Conservation (phyloP, 1,140 invertebrate genomes). For the Diorhabda elongata region DNA sequence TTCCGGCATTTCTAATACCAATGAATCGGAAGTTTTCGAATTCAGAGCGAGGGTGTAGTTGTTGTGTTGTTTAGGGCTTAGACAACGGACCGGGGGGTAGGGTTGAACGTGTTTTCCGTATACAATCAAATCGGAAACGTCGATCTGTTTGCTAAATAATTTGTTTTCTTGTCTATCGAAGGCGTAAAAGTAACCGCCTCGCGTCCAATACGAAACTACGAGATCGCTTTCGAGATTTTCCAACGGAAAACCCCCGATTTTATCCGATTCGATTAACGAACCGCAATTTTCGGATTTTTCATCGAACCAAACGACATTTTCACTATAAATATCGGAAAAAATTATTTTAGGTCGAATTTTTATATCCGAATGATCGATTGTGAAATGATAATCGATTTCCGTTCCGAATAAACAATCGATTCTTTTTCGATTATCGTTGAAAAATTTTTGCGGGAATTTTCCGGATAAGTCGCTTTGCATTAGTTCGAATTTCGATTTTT, state of each 20-base stretch:
- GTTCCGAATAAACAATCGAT: slow-evolving; percentile 59
- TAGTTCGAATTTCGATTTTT: slow-evolving; percentile 53
- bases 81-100: slow-evolving; percentile 66
- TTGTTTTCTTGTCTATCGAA: slow-evolving; percentile 53
- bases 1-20: slow-evolving; percentile 61
- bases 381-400: slow-evolving; percentile 58
- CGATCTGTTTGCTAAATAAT: slow-evolving; percentile 21
- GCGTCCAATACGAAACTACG: slow-evolving; percentile 67
- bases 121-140: slow-evolving; percentile 56
- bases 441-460: slow-evolving; percentile 56
- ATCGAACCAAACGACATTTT: slow-evolving; percentile 62
- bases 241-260: slow-evolving; percentile 50
- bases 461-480: slow-evolving; percentile 62
- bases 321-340: slow-evolving; percentile 59
- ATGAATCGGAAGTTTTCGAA: slow-evolving; percentile 56
- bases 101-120: slow-evolving; percentile 71
- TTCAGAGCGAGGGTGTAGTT: slow-evolving; percentile 51
- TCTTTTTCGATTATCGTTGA: slow-evolving; percentile 48
- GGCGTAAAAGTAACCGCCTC: slow-evolving; percentile 60
- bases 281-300: slow-evolving; percentile 65
- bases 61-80: slow-evolving; percentile 57
- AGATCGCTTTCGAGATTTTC: slow-evolving; percentile 62
- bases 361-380: slow-evolving; percentile 60
- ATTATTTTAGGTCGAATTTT: slow-evolving; percentile 56
- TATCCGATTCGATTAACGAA: slow-evolving; percentile 48